Percentiles rank a stretch among this genome's conserved stretches.
These are phyloP conservation scores for Procambarus clarkii DNA, from an alignment of 1,140 invertebrate genomes.

Conservation along the genomic window DNA sequence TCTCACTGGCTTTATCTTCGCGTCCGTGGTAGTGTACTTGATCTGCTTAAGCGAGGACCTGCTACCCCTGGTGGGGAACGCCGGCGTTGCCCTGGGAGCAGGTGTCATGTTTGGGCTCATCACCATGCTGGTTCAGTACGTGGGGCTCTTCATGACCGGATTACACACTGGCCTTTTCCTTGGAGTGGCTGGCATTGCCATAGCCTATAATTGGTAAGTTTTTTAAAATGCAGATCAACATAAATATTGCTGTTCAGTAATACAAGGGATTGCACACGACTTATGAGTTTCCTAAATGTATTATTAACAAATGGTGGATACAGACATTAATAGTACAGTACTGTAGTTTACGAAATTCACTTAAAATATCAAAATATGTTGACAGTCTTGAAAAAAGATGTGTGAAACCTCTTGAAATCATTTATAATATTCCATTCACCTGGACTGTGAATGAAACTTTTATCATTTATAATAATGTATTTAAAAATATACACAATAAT, in stretches of 20 bases:
- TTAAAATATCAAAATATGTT: too few species aligned
- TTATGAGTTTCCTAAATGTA: too few species aligned
- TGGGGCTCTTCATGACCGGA: conserved; percentile 89
- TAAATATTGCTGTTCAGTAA: neutral
- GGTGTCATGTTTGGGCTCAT: conserved; percentile 87
- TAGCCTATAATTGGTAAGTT: conserved; percentile 73
- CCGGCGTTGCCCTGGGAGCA: conserved; percentile 84
- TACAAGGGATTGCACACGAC: too few species aligned
- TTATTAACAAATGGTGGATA: too few species aligned
- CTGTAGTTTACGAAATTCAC: too few species aligned
- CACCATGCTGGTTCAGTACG: conserved; percentile 88
- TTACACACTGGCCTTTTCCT: conserved; percentile 85
- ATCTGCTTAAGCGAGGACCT: conserved; percentile 86
- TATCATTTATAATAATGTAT: too few species aligned
- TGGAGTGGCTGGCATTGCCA: conserved; percentile 80
- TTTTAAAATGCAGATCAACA: neutral
- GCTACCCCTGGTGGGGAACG: conserved; percentile 85
- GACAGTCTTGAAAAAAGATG: too few species aligned
- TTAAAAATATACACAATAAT: too few species aligned
- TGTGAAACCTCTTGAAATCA: too few species aligned
- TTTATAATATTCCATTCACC: too few species aligned
- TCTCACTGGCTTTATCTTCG: conserved; percentile 90
- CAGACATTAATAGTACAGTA: too few species aligned
- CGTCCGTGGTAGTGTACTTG: conserved; percentile 85
- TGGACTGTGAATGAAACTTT: too few species aligned